Evolutionary conservation across 2,888 invertebrate species (phyloP).

Genomic region (Alloplasta piceator): DNA sequence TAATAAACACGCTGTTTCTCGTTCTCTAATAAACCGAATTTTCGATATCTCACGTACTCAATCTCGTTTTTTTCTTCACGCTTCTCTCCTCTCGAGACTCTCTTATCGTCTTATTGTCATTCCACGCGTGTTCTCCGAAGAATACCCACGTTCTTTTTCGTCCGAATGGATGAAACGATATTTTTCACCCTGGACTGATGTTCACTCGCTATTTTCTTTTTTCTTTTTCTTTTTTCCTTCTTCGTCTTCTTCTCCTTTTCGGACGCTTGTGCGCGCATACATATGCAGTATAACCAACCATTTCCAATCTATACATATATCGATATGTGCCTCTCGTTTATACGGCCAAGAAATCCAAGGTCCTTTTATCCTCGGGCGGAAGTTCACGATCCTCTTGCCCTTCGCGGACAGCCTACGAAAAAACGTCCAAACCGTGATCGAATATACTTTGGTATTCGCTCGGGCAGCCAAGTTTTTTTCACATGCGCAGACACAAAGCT

Average conservation of each 20-base stretch:
- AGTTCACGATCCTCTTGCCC: constrained; percentile 5
- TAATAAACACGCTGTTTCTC: constrained; percentile 13
- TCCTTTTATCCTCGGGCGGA: constrained; percentile 29
- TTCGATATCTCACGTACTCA: constrained; percentile 22
- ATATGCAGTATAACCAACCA: constrained; percentile 25
- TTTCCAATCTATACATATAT: neutral
- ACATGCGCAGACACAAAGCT: neutral
- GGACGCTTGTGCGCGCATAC: neutral
- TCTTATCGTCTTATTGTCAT: neutral
- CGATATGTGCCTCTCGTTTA: constrained; percentile 4
- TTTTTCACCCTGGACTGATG: constrained; percentile 20
- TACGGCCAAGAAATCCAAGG: constrained; percentile 40
- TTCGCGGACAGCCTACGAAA: constrained; percentile 1
- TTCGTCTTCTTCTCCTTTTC: neutral
- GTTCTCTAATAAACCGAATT: neutral
- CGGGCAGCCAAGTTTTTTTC: constrained; percentile 40
- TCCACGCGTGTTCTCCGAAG: constrained; percentile 5
- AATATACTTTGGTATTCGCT: constrained; percentile 40
- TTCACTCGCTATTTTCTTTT: constrained; percentile 6
- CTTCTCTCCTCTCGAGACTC: neutral
- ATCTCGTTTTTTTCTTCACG: constrained; percentile 1
- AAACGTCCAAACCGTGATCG: constrained; percentile 30
- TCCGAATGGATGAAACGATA: constrained; percentile 45
- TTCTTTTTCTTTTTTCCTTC: neutral
- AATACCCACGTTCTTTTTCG: constrained; percentile 29